Conservation (phyloP, 2,113 vertebrate genomes). For the Tetraodon nigroviridis region DNA sequence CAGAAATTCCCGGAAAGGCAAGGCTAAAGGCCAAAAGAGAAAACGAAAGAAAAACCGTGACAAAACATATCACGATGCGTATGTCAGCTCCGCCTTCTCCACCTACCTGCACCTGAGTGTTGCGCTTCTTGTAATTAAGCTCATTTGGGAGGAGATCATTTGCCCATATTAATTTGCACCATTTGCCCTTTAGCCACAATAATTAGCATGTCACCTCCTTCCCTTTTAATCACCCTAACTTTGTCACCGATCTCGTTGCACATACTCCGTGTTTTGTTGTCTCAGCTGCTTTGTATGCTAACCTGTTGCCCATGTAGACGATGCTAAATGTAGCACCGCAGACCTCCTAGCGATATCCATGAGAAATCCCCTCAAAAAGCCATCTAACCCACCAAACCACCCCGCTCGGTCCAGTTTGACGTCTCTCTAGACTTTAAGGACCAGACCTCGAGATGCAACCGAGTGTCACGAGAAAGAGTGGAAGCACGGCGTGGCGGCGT, state of each 20-base stretch:
- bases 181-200: conserved; percentile 23
- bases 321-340: conserved; percentile 22
- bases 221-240: conserved; percentile 38
- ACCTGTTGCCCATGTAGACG: conserved; percentile 30
- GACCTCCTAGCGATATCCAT: conserved; percentile 9
- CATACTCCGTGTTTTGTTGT: not conserved
- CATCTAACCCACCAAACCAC: conserved; percentile 14
- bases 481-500: conserved; percentile 21
- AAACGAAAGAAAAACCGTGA: conserved; percentile 97
- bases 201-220: conserved; percentile 52
- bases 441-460: too few relatives aligned
- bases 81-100: conserved; percentile 85
- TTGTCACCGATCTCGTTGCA: conserved; percentile 25
- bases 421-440: too few relatives aligned
- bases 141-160: conserved; percentile 75
- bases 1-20: conserved; percentile 95
- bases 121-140: conserved; percentile 71
- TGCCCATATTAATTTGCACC: conserved; percentile 66
- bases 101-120: conserved; percentile 75
- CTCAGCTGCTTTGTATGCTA: conserved; percentile 14
- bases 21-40: conserved; percentile 95
- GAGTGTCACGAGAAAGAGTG: conserved; percentile 1
- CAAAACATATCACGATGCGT: conserved; percentile 86
- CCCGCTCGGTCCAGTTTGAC: not conserved
- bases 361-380: conserved; percentile 21